These are phyloP conservation scores for Orthonevra nobilis DNA, from an alignment of 2,888 invertebrate species.

Conservation along the genomic window DNA sequence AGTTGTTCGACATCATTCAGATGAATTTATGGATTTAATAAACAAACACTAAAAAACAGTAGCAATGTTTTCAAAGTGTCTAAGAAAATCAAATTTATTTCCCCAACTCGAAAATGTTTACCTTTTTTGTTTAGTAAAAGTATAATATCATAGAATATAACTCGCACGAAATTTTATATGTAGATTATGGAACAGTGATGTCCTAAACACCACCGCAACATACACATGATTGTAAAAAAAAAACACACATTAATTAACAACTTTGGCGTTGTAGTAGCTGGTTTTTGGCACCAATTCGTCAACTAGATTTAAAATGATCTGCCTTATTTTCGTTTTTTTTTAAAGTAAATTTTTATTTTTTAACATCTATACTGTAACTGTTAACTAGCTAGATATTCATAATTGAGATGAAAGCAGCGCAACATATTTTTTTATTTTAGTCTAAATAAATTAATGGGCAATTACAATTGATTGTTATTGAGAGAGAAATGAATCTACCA, in stretches of 20 bases:
- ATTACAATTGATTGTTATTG: conserved; percentile 12
- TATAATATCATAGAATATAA: conserved; percentile 42
- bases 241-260: not conserved
- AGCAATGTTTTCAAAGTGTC: not conserved
- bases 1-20: not conserved
- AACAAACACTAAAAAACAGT: not conserved
- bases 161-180: conserved; percentile 40
- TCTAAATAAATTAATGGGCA: conserved; percentile 4
- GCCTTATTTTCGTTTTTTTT: not conserved
- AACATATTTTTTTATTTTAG: conserved; percentile 23
- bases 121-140: conserved; percentile 17
- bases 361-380: conserved; percentile 9
- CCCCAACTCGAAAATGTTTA: too few species aligned
- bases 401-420: conserved; percentile 4
- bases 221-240: conserved; percentile 22
- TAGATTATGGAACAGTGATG: conserved; percentile 8
- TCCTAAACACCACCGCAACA: not conserved
- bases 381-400: conserved; percentile 10
- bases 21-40: not conserved
- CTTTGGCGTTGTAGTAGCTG: not conserved
- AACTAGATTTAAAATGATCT: not conserved
- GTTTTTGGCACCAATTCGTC: too few species aligned
- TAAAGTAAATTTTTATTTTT: conserved; percentile 1
- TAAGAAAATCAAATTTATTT: too few species aligned
- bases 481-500: conserved; percentile 24